Conservation (phyloP, 2,888 invertebrate genomes). For the Neoaliturus tenellus region DNA sequence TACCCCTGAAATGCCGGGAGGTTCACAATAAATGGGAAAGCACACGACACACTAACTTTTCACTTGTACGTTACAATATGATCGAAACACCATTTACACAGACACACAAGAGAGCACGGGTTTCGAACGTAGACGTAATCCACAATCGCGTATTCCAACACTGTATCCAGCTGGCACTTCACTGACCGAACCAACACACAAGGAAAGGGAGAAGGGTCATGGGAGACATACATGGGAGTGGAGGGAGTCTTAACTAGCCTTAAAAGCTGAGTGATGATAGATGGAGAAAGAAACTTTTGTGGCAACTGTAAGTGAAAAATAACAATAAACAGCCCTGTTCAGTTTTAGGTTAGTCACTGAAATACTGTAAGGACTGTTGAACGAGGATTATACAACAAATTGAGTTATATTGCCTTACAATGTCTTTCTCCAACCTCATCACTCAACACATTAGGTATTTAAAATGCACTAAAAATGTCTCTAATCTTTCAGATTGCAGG, state of each 20-base stretch:
- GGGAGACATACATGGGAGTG: not conserved
- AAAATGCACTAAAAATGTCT: too few relatives aligned
- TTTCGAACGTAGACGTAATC: slow-evolving; percentile 14
- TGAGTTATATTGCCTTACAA: too few relatives aligned
- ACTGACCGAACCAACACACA: slow-evolving; percentile 17
- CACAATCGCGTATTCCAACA: slow-evolving; percentile 53
- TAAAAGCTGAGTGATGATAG: not conserved
- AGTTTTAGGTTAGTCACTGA: too few relatives aligned
- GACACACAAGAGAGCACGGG: slow-evolving; percentile 15
- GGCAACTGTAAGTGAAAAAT: too few relatives aligned
- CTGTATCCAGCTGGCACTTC: slow-evolving; percentile 53
- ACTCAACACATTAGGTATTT: too few relatives aligned
- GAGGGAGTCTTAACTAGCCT: not conserved
- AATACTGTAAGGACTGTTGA: too few relatives aligned
- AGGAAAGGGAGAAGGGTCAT: not conserved
- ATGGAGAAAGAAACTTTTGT: not conserved
- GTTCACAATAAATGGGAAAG: not conserved
- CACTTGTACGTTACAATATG: not conserved
- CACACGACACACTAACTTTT: slow-evolving; percentile 23
- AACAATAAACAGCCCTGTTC: too few relatives aligned
- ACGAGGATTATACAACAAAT: too few relatives aligned
- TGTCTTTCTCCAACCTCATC: too few relatives aligned
- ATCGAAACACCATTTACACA: not conserved
- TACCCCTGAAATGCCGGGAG: not conserved
- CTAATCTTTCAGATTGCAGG: too few relatives aligned